Evolutionary conservation across 2,113 vertebrate genomes (phyloP).

Genomic region (Gambusia affinis): DNA sequence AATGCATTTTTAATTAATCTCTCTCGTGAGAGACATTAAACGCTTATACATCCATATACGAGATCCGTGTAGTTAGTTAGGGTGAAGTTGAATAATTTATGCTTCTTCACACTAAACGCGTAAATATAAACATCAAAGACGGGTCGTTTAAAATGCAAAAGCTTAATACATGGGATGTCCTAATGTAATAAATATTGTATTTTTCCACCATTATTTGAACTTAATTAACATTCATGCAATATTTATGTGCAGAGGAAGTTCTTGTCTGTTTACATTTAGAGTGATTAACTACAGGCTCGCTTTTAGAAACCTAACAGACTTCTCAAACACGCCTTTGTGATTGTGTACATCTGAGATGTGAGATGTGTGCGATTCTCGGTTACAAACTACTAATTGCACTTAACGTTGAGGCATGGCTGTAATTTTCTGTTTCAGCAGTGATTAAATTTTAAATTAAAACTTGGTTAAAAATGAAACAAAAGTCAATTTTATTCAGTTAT

Average conservation of each 20-base stretch:
- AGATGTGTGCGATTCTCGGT: slow-evolving; percentile 6
- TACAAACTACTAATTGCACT: slow-evolving; percentile 32
- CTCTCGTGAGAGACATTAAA: slow-evolving; percentile 83
- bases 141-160: slow-evolving; percentile 71
- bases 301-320: slow-evolving; percentile 58
- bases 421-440: slow-evolving; percentile 31
- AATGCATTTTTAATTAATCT: slow-evolving; percentile 86
- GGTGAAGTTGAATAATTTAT: slow-evolving; percentile 79
- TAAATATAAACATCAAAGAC: slow-evolving; percentile 85
- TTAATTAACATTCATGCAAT: slow-evolving; percentile 83
- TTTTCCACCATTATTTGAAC: slow-evolving; percentile 78
- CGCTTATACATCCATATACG: slow-evolving; percentile 77
- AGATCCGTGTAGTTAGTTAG: slow-evolving; percentile 77
- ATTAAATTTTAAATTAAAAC: slow-evolving; percentile 22
- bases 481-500: background rate
- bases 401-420: slow-evolving; percentile 2
- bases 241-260: slow-evolving; percentile 76
- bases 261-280: slow-evolving; percentile 77
- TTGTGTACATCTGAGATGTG: slow-evolving; percentile 38
- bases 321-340: slow-evolving; percentile 31
- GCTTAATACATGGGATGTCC: slow-evolving; percentile 63
- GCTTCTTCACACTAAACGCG: slow-evolving; percentile 68
- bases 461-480: background rate
- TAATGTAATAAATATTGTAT: slow-evolving; percentile 81
- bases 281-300: slow-evolving; percentile 70